Conservation (phyloP, 2,113 vertebrate genomes). For the Amazona vittata region DNA sequence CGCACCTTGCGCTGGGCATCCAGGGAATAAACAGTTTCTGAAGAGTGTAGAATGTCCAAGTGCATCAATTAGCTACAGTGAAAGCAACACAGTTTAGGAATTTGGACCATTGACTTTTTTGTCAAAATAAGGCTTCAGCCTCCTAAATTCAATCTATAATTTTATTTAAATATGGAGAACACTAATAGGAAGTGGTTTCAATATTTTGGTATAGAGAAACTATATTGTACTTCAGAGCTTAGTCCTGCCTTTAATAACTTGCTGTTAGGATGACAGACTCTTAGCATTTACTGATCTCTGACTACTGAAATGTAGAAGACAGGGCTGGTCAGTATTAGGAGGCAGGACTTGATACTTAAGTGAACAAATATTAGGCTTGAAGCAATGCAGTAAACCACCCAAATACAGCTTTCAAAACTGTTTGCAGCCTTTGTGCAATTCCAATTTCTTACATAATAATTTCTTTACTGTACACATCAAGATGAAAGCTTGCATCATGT, state of each 20-base stretch:
- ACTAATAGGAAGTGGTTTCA: neutral
- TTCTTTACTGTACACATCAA: neutral
- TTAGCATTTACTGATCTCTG: neutral
- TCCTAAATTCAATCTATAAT: neutral
- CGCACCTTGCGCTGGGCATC: neutral
- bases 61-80: neutral
- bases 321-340: neutral
- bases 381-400: neutral
- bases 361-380: neutral
- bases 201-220: neutral
- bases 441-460: neutral
- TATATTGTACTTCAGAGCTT: neutral
- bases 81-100: neutral
- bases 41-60: neutral
- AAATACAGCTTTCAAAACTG: neutral
- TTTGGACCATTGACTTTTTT: neutral
- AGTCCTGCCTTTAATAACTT: neutral
- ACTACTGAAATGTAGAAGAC: neutral
- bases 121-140: neutral
- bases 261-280: neutral
- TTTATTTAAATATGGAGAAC: neutral
- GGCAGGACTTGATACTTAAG: neutral
- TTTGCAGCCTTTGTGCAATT: neutral
- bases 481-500: neutral
- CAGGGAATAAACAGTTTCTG: neutral